Evolutionary conservation across 2,113 vertebrate genomes (phyloP), one percentile per base, ranked within the genome.

Genomic region (Perccottus glenii): DNA sequence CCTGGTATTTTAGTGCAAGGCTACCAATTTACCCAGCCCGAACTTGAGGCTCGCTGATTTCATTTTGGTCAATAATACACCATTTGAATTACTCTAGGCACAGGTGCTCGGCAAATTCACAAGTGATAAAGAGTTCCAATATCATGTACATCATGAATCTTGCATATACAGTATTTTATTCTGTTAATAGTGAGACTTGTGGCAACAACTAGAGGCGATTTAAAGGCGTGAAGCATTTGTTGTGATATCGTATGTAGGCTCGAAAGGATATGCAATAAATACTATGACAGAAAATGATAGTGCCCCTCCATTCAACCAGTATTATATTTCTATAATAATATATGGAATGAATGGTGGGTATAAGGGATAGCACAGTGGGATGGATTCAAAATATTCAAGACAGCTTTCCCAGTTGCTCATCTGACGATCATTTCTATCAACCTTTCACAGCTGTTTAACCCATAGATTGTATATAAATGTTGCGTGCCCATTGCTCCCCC

Each of bases 31-130:
- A 74, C 53, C 57, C 67, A 67, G 16, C 70, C 55, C 45, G 1
- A 73, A 76, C 73, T 83, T 77, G 67, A 75, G 27, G 43, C 48
- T 7, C 59, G 52, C 19, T 70, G 60, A 71, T 73, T 80, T 67
- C 8, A 60, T 79, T 72, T 80, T 65, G 69, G 14, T 71, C 67
- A 66, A 69, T 80, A 85, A 79, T 70, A 53, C 63, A 48, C 74
- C 38, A 64, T 65, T 27, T 27, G 60, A 74, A 78, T 76, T 56
- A 79, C 70, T 73, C 32, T n/a, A 57, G 55, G 33, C 53, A 53
- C 9, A 36, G 43, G 53, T 57, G 58, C 38, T 43, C 53, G 65
- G 52, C 8, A 81, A 65, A 69, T 73, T 40, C n/a, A 62, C 58
- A 47, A 60, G 60, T 63, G 48, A 80, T 74, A 78, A 72, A 53